phyloP scores from a whole-genome alignment of 2,888 invertebrate genomes.

The Ormyrus thymus region DNA sequence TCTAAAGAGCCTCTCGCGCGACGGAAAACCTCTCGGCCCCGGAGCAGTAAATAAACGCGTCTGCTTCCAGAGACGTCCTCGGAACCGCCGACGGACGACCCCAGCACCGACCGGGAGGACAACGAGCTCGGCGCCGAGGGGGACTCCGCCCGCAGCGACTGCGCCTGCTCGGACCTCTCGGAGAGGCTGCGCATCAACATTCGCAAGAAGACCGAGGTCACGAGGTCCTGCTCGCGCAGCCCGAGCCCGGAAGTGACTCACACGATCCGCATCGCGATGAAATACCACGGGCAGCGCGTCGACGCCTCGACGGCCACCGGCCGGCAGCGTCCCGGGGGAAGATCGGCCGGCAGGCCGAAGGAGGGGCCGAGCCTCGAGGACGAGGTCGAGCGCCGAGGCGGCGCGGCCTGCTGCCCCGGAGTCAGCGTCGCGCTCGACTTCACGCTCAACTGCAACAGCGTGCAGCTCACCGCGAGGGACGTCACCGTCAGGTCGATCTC shows the following conservation, averaged over 20 bases:
- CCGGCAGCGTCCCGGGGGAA: constrained; percentile 12
- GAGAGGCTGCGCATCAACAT: constrained; percentile 66
- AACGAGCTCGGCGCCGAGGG: not conserved
- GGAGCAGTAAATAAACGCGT: constrained; percentile 16
- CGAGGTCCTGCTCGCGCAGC: constrained; percentile 58
- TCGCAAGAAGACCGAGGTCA: constrained; percentile 63
- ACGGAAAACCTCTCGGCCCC: not conserved
- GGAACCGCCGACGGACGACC: constrained; percentile 8
- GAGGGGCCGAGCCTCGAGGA: constrained; percentile 25
- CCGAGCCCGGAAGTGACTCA: constrained; percentile 71
- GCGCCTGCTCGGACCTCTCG: constrained; percentile 67
- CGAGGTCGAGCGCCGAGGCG: constrained; percentile 42
- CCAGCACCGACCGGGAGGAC: not conserved
- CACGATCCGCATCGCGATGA: constrained; percentile 70
- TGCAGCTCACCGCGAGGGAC: constrained; percentile 68
- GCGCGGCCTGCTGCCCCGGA: constrained; percentile 60
- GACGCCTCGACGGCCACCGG: not conserved
- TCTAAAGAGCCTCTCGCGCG: not conserved
- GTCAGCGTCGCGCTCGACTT: constrained; percentile 68
- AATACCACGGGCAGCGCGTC: constrained; percentile 63
- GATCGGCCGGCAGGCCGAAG: not conserved
- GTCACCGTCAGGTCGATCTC: constrained; percentile 59
- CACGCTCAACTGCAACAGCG: constrained; percentile 68
- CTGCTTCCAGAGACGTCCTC: constrained; percentile 38
- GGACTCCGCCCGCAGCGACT: constrained; percentile 55